phyloP scores from a whole-genome alignment of 92 coral and sea anemone genomes.

The Phymanthus crucifer region DNA sequence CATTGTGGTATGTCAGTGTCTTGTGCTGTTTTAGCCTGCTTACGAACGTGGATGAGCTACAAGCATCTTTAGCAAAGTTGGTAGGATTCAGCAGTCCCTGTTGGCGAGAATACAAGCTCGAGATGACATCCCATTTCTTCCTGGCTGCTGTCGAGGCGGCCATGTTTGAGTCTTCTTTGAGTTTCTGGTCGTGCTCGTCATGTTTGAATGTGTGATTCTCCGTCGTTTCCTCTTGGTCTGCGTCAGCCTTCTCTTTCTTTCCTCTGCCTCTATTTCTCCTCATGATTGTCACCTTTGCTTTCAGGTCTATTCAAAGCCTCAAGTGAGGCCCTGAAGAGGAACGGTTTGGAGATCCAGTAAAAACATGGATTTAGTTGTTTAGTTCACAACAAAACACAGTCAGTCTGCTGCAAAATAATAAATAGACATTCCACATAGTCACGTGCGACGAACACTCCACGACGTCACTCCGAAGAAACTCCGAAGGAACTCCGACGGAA shows the following conservation, averaged over 20 bases:
- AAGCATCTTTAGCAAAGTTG: constrained; percentile 75
- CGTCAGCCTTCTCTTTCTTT: constrained; percentile 6
- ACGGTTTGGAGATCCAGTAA: not conserved
- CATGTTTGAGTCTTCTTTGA: constrained; percentile 53
- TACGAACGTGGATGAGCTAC: constrained; percentile 81
- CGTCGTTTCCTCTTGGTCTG: not conserved
- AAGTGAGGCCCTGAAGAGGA: constrained; percentile 37
- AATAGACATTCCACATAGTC: constrained; percentile 34
- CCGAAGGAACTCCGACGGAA: constrained; percentile 15
- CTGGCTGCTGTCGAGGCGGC: constrained; percentile 35
- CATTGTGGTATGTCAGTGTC: constrained; percentile 78
- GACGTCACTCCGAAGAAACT: constrained; percentile 1
- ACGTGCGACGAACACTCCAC: constrained; percentile 35
- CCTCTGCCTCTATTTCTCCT: constrained; percentile 18
- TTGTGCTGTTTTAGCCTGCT: constrained; percentile 71
- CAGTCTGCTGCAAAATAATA: constrained; percentile 19
- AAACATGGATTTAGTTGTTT: constrained; percentile 8
- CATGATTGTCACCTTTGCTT: constrained; percentile 16
- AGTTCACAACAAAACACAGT: not conserved
- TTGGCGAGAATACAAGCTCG: constrained; percentile 79
- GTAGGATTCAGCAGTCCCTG: constrained; percentile 77
- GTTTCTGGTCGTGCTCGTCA: constrained; percentile 1
- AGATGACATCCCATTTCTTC: constrained; percentile 49
- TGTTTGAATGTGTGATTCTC: constrained; percentile 18
- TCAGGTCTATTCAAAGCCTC: constrained; percentile 26